phyloP scores from a whole-genome alignment of 2,113 vertebrate genomes.

The Sebastes schlegelii region DNA sequence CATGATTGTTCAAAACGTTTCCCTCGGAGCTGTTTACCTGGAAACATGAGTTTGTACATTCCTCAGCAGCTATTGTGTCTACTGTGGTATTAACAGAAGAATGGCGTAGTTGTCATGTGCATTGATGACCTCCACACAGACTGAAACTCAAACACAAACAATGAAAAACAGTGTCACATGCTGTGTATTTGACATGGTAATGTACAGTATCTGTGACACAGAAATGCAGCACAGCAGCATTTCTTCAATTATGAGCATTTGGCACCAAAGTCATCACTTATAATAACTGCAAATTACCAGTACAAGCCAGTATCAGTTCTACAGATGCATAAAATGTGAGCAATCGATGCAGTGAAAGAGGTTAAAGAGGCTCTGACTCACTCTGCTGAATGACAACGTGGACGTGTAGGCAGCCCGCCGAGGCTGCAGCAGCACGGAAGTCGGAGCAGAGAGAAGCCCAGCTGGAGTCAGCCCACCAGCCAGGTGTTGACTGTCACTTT shows the following conservation, averaged over 20 bases:
- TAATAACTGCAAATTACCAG: background rate
- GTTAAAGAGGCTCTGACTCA: slow-evolving; percentile 4
- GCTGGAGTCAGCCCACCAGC: background rate
- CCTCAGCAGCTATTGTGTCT: background rate
- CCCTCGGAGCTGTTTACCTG: background rate
- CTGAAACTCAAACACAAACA: background rate
- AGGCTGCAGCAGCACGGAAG: slow-evolving; percentile 15
- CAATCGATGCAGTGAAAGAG: slow-evolving; percentile 1
- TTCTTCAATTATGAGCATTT: background rate
- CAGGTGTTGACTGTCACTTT: background rate
- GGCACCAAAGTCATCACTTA: background rate
- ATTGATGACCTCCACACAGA: too few species aligned
- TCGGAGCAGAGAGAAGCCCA: background rate
- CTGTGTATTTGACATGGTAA: background rate
- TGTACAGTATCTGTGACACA: background rate
- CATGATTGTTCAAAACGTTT: background rate
- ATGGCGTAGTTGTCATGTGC: too few species aligned
- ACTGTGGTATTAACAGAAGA: background rate
- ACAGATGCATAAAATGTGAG: slow-evolving; percentile 2
- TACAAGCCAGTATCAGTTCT: background rate
- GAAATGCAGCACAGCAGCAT: background rate
- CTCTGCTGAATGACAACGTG: slow-evolving; percentile 27
- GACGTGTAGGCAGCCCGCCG: slow-evolving; percentile 13
- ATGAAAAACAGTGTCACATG: background rate
- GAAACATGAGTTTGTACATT: background rate